Evolutionary conservation across 2,113 vertebrate genomes (phyloP), one percentile per base, ranked within the genome.

Genomic region (Protobothrops flavoviridis): DNA sequence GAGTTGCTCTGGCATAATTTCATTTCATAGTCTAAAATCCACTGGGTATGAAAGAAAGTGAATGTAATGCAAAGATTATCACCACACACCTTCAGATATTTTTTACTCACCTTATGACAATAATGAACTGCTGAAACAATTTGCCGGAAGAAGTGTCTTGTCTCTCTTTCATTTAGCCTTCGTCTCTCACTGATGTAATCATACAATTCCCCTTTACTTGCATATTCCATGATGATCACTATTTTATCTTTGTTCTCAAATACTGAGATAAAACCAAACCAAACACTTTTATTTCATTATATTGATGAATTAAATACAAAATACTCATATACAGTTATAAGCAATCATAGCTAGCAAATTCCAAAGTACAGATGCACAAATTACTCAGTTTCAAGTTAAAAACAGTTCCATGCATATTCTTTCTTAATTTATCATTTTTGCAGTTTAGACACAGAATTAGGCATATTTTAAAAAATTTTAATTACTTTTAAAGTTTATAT

Each of bases 181-280:
- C 98, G 97, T 88, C 99, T 98, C 97, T 99, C 99, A 3, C 98
- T 99, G 98, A 99, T 99, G 97, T 99, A 99, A 96, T 99, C 99
- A 0, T 99, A 99, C 95, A 99, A 95, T 97, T 99, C 99, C 1
- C 99, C 99, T 97, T 99, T 99, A 95, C 99, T 99, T 92, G 99
- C 98, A 0, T 98, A 98, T 45, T 98, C 98, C 99, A 99, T 99
- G 97, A 99, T 99, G 91, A 99, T 99, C 96, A 99, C 99, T 92
- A 99, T 99, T 97, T 99, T 99, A 97, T 99, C 99, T 96, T 99
- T 99, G 97, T 99, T 99, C 97, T 99, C 99, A 93, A 99, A 99
- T 96, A 99, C 99, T 99, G 97, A 92, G 59, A 86, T 92, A 64
- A 53, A 74, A 96, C 50, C 91, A 87, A 90, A 91, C 26, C 24